These are phyloP conservation scores for Aphaenogaster rudis DNA, from an alignment of 1,140 invertebrate species.

Conservation along the genomic window DNA sequence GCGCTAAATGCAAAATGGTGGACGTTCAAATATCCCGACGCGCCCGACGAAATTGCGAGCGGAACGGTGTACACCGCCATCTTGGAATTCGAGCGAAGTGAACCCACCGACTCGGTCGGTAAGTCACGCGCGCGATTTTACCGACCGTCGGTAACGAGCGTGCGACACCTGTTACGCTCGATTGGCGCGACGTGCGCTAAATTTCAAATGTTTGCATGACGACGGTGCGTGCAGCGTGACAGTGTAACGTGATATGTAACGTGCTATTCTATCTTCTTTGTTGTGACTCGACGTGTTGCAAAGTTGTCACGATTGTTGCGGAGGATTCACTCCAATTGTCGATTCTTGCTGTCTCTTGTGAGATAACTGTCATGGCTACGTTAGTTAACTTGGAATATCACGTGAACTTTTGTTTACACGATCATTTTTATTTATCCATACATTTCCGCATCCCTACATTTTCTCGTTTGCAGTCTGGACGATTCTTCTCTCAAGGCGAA, in stretches of 20 bases:
- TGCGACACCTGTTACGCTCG: no score
- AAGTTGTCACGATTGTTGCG: background rate
- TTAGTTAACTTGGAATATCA: background rate
- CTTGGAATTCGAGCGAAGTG: background rate
- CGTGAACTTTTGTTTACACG: background rate
- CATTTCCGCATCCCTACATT: background rate
- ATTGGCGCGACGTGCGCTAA: background rate
- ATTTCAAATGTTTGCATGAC: conserved; percentile 16
- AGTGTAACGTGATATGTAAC: background rate
- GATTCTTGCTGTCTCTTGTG: background rate
- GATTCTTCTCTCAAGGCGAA: conserved; percentile 90
- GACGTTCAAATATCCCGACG: background rate
- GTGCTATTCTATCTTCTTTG: background rate
- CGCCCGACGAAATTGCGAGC: background rate
- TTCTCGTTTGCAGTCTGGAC: conserved; percentile 77
- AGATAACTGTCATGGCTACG: background rate
- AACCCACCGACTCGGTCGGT: background rate
- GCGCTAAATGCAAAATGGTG: background rate
- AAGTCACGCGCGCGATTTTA: background rate
- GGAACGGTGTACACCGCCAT: background rate
- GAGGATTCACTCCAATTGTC: background rate
- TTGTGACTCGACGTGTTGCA: background rate
- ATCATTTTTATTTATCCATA: no score
- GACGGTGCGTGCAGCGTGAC: background rate
- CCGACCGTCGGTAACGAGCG: background rate